Evolutionary conservation across 2,888 invertebrate genomes (phyloP).

Genomic region (Pristionchus entomophagus): DNA sequence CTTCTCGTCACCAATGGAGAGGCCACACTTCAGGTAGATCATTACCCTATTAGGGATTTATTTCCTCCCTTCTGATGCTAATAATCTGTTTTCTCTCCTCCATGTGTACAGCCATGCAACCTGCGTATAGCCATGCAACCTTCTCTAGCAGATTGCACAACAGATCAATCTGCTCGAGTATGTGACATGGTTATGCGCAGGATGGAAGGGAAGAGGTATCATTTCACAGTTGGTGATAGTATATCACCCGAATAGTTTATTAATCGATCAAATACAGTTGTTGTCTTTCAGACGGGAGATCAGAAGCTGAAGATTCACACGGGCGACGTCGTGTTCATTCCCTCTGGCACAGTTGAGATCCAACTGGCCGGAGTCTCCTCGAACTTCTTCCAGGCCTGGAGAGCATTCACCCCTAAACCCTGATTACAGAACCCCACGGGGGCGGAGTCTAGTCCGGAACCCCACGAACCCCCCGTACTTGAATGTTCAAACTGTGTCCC

Average conservation of each 20-base stretch:
- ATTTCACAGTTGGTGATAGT: no score
- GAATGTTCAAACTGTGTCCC: not conserved
- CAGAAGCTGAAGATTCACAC: slow-evolving; percentile 33
- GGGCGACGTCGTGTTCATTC: slow-evolving; percentile 46
- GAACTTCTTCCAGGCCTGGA: slow-evolving; percentile 47
- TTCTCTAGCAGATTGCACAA: no score
- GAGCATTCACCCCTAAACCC: slow-evolving; percentile 45
- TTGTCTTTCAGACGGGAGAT: not conserved
- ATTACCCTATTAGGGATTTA: not conserved
- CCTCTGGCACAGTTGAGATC: slow-evolving; percentile 12
- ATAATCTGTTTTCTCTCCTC: no score
- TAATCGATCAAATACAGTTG: no score
- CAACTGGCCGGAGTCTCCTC: not conserved
- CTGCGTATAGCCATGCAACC: no score
- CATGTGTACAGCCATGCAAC: no score
- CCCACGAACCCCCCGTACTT: not conserved
- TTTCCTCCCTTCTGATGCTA: no score
- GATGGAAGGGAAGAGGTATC: no score
- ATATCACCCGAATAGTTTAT: no score
- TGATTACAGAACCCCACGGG: not conserved
- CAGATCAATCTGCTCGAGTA: no score
- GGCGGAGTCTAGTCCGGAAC: no score
- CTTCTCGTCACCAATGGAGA: slow-evolving; percentile 31
- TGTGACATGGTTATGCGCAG: no score
- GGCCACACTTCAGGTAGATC: slow-evolving; percentile 23